Evolutionary conservation across 2,888 invertebrate genomes (phyloP).

Genomic region (Amblyjoppa fuscipennis): DNA sequence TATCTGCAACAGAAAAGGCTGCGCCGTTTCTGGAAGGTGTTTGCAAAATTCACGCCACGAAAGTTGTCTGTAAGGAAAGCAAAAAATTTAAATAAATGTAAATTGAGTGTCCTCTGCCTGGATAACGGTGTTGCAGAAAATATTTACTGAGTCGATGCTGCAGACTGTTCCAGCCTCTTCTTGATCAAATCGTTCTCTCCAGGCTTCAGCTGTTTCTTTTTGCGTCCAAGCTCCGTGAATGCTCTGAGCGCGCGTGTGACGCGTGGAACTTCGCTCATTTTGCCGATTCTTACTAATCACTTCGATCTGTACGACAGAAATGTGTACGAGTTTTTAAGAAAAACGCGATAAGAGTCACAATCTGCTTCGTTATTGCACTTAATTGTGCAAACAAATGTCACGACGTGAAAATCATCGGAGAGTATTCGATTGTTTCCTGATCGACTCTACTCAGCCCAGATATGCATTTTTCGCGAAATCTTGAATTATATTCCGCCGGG

Average conservation of each 20-base stretch:
- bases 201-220: constrained; percentile 75
- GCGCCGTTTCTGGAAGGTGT: constrained; percentile 82
- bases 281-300: constrained; percentile 35
- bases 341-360: neutral
- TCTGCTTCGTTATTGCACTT: constrained; percentile 6
- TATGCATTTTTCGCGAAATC: neutral
- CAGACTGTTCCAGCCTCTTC: constrained; percentile 84
- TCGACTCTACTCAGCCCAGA: neutral
- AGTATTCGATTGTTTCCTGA: neutral
- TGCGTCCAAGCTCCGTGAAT: constrained; percentile 87
- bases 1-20: constrained; percentile 83
- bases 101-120: neutral
- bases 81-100: constrained; percentile 28
- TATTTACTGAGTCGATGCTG: constrained; percentile 75
- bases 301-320: constrained; percentile 7
- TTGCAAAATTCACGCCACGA: constrained; percentile 86
- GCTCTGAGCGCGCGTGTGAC: constrained; percentile 89
- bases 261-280: constrained; percentile 87
- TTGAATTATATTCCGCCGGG: neutral
- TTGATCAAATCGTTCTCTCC: constrained; percentile 81
- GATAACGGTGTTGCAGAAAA: neutral
- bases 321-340: neutral
- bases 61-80: constrained; percentile 84
- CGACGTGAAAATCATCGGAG: neutral
- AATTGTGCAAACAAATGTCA: constrained; percentile 40